Evolutionary conservation across 2,888 invertebrate species (phyloP), one percentile per base, ranked within the genome.

Genomic region (Pomacea canaliculata): DNA sequence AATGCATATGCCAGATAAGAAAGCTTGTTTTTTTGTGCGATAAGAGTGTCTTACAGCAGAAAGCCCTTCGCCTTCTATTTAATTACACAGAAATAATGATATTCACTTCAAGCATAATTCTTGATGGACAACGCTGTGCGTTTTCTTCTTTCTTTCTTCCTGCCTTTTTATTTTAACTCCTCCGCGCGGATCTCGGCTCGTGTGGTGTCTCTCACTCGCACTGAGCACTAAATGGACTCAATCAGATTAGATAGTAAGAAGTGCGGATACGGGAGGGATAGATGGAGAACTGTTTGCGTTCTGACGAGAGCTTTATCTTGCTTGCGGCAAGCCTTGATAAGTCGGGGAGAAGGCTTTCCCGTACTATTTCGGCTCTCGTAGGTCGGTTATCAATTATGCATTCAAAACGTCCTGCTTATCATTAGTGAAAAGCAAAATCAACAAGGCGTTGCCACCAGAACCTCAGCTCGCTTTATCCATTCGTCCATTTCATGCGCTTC

Each of bases 21-120:
- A 23, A 37, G 68, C 68, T 68, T 68, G 68, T 68, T 68, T 68
- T 63, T 63, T 48, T 37, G 51, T 48, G 13, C 37, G 68, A 68
- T 68, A 68, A 68, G 68, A 23, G 37, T 68, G 68, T 68, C 68
- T 68, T 19, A 12, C 48, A 19, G 68, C 48, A 23, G n/a, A 63
- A 63, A n/a, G n/a, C 63, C 63, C 63, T 37, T 37, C 48, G 37
- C 4, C 68, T 19, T 68, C 27, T 27, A 68, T 68, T 68, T 68
- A 68, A 68, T 68, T 68, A 46, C 68, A 68, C 48, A 63, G 37
- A 68, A 68, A 48, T 68, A 68, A 68, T 68, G 68, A 68, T 68
- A 68, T 68, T 68, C 68, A 37, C 27, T 19, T 48, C 23, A 68
- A 37, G 68, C 48, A 48, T 68, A 68, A 68, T 68, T 68, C 37